Base-by-base conservation (phyloP, 2,888 invertebrate species). In the Isoperla grammatica region DNA sequence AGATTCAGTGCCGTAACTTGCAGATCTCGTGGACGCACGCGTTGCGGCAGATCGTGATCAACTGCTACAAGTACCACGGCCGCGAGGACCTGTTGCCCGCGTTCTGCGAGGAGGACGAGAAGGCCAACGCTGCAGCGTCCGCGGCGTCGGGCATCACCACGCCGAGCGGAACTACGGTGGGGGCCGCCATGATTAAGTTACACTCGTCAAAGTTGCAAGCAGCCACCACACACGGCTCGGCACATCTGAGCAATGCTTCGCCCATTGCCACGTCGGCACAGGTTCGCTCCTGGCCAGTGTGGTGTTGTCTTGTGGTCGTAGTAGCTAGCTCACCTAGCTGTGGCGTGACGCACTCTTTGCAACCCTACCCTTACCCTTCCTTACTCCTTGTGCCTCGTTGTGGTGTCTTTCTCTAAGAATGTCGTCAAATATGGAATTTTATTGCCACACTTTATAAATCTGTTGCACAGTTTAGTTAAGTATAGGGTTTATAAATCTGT, bases 1-100 rank as follows among this genome's bases (percentile, higher is more conserved):
- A 62, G 56, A 62, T 62, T 55, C 55, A 62, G 62, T 62, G 64
- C 58, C 61, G 60, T 59, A 61, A 63, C 45, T 67, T 74, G 53
- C 77, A 95, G 95, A 95, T 96, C 75, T 95, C 95, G 58, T 97
- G 97, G 96, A 97, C 96, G 22, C 95, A 96, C 76, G 96, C 96
- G 29, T 79, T 97, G 68, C 83, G 96, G 53, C 95, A 95, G 77
- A 96, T 97, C 68, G 96, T 97, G 63, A 90, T 95, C 71, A 96
- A 96, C 78, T 97, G 97, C 78, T 97, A 97, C 81, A 95, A 95
- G 79, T 96, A 91, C 79, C 96, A 97, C 76, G 95, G 95, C 0
- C 83, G 96, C 67, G 95, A 95, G 77, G 96, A 97, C 75, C 81
- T 97, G 65, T 78, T 97, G 71, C 95, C 96, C 13, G 93, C 95